Evolutionary conservation across 2,888 invertebrate genomes (phyloP).

Genomic region (Hartigia nigra): DNA sequence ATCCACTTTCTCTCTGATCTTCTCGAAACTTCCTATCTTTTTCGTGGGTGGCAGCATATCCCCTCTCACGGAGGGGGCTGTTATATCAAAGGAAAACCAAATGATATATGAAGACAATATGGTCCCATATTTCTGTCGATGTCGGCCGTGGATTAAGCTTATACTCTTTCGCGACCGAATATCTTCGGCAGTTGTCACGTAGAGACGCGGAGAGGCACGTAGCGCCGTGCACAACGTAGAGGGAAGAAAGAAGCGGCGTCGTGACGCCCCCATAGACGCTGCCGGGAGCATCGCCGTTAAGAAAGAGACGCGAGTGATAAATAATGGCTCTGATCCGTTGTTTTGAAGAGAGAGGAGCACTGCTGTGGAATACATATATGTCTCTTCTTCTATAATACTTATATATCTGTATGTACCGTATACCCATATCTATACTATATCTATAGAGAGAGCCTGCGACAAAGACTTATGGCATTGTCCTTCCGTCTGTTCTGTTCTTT

Average conservation of each 20-base stretch:
- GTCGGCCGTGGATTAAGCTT: conserved; percentile 53
- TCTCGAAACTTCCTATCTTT: neutral
- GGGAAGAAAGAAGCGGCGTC: neutral
- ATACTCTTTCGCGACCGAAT: conserved; percentile 49
- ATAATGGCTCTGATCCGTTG: conserved; percentile 41
- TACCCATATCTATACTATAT: conserved; percentile 12
- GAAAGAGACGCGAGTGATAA: conserved; percentile 35
- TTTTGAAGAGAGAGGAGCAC: conserved; percentile 26
- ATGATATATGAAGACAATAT: conserved; percentile 56
- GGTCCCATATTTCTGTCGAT: conserved; percentile 51
- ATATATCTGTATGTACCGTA: conserved; percentile 19
- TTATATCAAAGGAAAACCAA: conserved; percentile 42
- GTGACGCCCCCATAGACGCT: neutral
- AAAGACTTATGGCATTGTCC: conserved; percentile 52
- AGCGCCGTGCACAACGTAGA: neutral
- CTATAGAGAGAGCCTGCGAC: conserved; percentile 27
- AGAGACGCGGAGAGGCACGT: conserved; percentile 18
- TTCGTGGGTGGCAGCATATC: neutral
- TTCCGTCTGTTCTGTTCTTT: conserved; percentile 52
- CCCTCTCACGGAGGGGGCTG: neutral
- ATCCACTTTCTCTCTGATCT: neutral
- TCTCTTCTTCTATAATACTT: neutral
- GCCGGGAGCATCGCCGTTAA: conserved; percentile 9
- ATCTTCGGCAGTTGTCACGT: conserved; percentile 57
- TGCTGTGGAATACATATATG: conserved; percentile 3